These are phyloP conservation scores for Tethya wilhelma DNA, from an alignment of 37 sponge, comb jelly and placozoan species.

Conservation along the genomic window DNA sequence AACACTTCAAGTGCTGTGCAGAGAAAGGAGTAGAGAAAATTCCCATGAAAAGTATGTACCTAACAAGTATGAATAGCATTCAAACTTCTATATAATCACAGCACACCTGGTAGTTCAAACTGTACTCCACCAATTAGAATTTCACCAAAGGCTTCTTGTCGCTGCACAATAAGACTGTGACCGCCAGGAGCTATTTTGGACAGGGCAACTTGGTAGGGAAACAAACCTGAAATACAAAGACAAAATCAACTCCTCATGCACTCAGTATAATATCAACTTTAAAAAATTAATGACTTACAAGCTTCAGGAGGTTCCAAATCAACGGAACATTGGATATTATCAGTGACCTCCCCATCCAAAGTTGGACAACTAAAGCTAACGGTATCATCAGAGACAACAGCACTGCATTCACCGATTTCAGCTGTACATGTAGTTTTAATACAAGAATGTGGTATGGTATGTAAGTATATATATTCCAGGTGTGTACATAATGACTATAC, in stretches of 20 bases:
- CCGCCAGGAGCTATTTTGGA: no score
- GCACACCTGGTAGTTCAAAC: background rate
- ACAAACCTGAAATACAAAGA: background rate
- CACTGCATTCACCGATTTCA: background rate
- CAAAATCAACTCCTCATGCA: no score
- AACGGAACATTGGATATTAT: background rate
- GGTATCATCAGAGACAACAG: background rate
- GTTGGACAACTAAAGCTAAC: background rate
- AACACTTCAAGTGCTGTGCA: background rate
- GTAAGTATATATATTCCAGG: background rate
- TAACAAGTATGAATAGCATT: no score
- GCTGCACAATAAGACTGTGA: no score
- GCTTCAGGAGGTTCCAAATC: background rate
- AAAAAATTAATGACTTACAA: no score
- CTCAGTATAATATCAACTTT: no score
- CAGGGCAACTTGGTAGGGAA: background rate
- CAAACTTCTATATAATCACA: no score
- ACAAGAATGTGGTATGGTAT: no score
- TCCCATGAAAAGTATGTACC: background rate
- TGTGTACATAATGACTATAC: background rate
- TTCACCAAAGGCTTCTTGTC: no score
- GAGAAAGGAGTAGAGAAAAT: background rate
- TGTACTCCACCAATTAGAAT: background rate
- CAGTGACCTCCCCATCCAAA: conserved; percentile 1
- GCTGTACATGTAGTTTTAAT: no score